Evolutionary conservation across 2,797 vertebrate genomes (phyloP).

Genomic region (Myotis vivesi): DNA sequence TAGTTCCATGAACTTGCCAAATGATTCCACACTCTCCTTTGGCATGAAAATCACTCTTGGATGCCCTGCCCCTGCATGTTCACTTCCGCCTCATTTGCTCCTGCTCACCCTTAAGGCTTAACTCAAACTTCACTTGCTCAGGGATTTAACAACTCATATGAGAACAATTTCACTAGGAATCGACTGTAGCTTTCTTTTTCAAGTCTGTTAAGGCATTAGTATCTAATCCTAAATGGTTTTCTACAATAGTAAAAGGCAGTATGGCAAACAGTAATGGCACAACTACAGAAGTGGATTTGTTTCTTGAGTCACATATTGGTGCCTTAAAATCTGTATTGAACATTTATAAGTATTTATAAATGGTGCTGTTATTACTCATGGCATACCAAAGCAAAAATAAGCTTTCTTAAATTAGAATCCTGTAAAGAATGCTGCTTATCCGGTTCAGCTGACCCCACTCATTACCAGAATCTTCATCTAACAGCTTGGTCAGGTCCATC

Average conservation of each 20-base stretch:
- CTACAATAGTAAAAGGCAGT: background rate
- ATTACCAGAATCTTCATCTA: background rate
- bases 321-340: background rate
- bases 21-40: background rate
- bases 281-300: background rate
- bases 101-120: background rate
- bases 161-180: background rate
- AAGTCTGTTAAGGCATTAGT: background rate
- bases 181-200: background rate
- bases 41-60: background rate
- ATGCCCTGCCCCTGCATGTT: background rate
- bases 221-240: background rate
- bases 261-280: background rate
- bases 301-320: background rate
- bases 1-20: background rate
- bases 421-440: constrained; percentile 1
- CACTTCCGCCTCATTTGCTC: background rate
- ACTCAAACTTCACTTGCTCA: background rate
- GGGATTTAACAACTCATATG: background rate
- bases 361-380: background rate
- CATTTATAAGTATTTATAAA: constrained; percentile 33
- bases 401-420: constrained; percentile 3
- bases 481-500: background rate
- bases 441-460: background rate
- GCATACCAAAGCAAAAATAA: constrained; percentile 4